A percentile compares a stretch with the other conserved stretches of the same genome.
phyloP scores from a whole-genome alignment of 2,113 vertebrate species.

The Monarcha castaneiventris region DNA sequence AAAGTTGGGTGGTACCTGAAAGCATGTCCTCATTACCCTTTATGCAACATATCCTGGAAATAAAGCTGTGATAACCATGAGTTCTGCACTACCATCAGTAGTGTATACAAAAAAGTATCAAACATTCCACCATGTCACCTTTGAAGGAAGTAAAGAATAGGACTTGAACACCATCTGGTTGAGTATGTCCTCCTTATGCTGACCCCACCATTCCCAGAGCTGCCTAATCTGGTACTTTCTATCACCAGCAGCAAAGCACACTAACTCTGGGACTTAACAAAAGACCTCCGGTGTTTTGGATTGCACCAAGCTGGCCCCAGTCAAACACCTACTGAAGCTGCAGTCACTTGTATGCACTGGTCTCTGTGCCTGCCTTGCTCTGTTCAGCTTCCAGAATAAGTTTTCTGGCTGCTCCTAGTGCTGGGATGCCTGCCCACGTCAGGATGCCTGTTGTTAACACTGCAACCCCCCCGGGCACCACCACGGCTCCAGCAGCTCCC shows the following conservation, averaged over 20 bases:
- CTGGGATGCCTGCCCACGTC: background rate
- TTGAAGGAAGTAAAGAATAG: background rate
- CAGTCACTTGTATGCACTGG: background rate
- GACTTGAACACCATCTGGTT: background rate
- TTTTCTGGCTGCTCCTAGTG: background rate
- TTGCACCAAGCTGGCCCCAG: background rate
- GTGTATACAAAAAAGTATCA: background rate
- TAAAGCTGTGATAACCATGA: background rate
- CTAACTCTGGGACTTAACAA: background rate
- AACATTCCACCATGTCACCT: background rate
- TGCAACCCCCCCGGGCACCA: background rate
- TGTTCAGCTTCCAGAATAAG: background rate
- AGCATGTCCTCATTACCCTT: background rate
- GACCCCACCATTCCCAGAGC: background rate
- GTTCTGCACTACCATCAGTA: background rate
- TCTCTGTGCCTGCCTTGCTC: background rate
- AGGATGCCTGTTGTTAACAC: background rate
- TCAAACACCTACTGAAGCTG: background rate
- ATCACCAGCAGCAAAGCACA: background rate
- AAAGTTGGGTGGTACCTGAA: background rate
- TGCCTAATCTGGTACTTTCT: background rate
- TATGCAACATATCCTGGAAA: background rate
- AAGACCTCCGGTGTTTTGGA: background rate
- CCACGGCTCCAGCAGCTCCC: background rate
- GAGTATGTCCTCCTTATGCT: background rate